These are phyloP conservation scores for Azorinus chamasolen DNA, from an alignment of 2,888 invertebrate genomes.

Conservation along the genomic window DNA sequence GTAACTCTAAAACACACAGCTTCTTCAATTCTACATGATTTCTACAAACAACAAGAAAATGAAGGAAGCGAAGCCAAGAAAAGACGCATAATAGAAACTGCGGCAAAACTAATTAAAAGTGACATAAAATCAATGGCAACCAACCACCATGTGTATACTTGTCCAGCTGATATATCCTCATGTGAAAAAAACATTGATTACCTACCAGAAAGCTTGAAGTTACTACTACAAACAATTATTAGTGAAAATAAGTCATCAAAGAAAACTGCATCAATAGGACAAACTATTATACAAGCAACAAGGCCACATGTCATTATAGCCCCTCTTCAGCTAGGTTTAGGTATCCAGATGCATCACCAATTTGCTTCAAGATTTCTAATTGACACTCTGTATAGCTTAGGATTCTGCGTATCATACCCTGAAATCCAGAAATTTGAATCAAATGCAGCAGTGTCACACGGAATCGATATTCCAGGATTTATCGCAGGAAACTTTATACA, in stretches of 20 bases:
- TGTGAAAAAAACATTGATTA: conserved; percentile 3
- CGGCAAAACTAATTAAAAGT: conserved; percentile 52
- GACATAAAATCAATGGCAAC: conserved; percentile 51
- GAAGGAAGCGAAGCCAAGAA: conserved; percentile 27
- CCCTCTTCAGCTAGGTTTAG: conserved; percentile 17
- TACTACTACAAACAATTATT: conserved; percentile 7
- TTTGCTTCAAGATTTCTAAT: conserved; percentile 24
- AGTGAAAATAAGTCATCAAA: conserved; percentile 7
- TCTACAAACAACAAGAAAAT: conserved; percentile 13
- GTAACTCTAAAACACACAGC: conserved; percentile 58
- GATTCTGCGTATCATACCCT: no score
- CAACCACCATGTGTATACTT: conserved; percentile 6
- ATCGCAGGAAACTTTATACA: conserved; percentile 18
- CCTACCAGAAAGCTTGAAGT: conserved; percentile 12
- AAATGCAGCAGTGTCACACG: no score
- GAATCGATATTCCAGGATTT: no score
- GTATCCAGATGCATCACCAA: conserved; percentile 17
- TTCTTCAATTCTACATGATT: conserved; percentile 45
- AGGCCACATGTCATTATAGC: conserved; percentile 10
- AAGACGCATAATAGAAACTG: conserved; percentile 24
- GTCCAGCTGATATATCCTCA: conserved; percentile 8
- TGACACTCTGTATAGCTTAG: conserved; percentile 16
- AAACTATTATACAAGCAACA: conserved; percentile 20
- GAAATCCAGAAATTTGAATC: no score
- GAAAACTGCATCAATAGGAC: conserved; percentile 17